Evolutionary conservation across 2,797 vertebrate genomes (phyloP).

Genomic region (Morelia viridis): DNA sequence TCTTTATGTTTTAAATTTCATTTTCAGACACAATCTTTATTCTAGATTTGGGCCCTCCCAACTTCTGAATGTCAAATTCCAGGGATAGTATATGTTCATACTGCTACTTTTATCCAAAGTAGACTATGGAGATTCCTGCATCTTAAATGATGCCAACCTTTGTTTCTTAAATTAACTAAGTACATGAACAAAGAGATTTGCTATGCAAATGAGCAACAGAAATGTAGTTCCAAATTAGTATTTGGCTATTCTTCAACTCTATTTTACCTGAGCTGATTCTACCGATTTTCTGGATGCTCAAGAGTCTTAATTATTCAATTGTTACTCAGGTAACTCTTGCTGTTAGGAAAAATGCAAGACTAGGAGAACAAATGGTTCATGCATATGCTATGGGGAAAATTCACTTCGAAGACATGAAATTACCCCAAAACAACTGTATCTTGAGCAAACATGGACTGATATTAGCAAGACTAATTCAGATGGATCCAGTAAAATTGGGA

Average conservation of each 20-base stretch:
- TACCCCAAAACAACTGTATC: background rate
- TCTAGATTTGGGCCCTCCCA: background rate
- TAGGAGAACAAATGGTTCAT: background rate
- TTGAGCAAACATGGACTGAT: background rate
- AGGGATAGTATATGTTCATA: background rate
- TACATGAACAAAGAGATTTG: background rate
- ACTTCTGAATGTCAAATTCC: background rate
- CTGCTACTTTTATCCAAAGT: no score
- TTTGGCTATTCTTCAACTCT: background rate
- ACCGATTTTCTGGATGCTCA: background rate
- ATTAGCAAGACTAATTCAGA: background rate
- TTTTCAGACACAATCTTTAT: background rate
- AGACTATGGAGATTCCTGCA: background rate
- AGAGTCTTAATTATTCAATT: background rate
- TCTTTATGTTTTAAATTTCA: background rate
- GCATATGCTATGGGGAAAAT: background rate
- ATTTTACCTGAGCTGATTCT: background rate
- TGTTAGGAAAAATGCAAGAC: background rate
- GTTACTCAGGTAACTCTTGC: background rate
- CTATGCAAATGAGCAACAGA: background rate
- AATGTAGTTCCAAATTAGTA: background rate
- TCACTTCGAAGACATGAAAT: background rate
- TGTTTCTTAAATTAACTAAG: background rate
- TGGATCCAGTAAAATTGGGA: background rate
- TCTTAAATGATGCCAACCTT: background rate